Percentiles rank a stretch among this genome's conserved stretches.
These are phyloP conservation scores for Urechis unicinctus DNA, from an alignment of 2,888 invertebrate species.

Conservation along the genomic window DNA sequence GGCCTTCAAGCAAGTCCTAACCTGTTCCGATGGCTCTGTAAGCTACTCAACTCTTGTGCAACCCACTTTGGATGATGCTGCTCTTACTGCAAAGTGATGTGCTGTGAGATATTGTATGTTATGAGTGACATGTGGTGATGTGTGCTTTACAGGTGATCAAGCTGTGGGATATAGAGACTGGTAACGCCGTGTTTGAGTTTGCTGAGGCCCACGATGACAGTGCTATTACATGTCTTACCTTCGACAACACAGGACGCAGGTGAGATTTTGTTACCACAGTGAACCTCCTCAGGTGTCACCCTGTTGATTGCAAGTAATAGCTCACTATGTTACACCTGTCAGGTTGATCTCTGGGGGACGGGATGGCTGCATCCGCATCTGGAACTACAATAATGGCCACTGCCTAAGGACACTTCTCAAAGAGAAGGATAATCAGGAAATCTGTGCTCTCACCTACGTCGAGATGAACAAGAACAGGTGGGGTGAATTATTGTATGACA, in stretches of 20 bases:
- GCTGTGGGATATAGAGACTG: conserved; percentile 50
- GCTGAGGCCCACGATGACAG: conserved; percentile 46
- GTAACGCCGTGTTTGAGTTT: conserved; percentile 47
- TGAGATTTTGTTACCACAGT: conserved; percentile 11
- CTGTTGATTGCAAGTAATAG: too few relatives aligned
- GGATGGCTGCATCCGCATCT: conserved; percentile 46
- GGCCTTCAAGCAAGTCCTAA: conserved; percentile 48
- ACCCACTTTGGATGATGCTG: too few relatives aligned
- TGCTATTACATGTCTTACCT: conserved; percentile 49
- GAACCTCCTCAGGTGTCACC: not conserved
- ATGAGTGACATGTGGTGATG: not conserved
- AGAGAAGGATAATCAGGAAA: conserved; percentile 42
- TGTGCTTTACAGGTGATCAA: conserved; percentile 37
- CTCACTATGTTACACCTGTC: too few relatives aligned
- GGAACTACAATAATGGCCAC: conserved; percentile 52
- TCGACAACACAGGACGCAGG: conserved; percentile 48
- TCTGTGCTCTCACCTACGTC: conserved; percentile 45
- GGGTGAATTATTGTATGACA: not conserved
- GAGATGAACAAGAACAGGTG: conserved; percentile 49
- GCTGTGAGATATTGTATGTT: too few relatives aligned
- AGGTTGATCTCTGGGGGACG: conserved; percentile 49
- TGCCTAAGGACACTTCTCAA: conserved; percentile 37
- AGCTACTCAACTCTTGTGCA: conserved; percentile 18
- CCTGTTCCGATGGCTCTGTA: conserved; percentile 48
- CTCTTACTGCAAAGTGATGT: too few relatives aligned